phyloP scores from a whole-genome alignment of 2,113 vertebrate genomes.

The Falcunculus frontatus region DNA sequence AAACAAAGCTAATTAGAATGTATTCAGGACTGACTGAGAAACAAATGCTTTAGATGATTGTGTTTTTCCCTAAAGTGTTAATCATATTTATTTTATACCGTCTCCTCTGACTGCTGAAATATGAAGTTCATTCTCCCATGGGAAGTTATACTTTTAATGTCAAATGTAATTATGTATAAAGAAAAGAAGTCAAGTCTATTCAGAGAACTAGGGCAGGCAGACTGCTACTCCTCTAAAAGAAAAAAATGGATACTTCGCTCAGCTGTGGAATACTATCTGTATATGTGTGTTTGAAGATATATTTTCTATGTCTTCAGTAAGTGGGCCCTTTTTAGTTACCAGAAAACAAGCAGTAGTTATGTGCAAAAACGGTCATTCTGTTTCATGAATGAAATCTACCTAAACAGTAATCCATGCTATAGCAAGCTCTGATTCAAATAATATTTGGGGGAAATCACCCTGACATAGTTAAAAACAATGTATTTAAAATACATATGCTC shows the following conservation, averaged over 20 bases:
- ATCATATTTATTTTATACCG: slow-evolving; percentile 6
- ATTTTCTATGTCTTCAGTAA: background rate
- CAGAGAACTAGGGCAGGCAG: background rate
- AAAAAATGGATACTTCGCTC: background rate
- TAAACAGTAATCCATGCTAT: background rate
- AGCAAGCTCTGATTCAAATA: background rate
- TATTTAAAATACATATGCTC: background rate
- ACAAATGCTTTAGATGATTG: background rate
- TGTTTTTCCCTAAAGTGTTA: background rate
- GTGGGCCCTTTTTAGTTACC: background rate
- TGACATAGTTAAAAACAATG: background rate
- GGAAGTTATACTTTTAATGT: slow-evolving; percentile 24
- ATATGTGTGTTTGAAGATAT: background rate
- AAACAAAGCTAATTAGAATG: background rate
- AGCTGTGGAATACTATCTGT: background rate
- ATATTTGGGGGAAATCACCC: background rate
- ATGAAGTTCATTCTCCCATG: slow-evolving; percentile 8
- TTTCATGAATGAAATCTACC: background rate
- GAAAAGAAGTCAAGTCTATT: slow-evolving; percentile 12
- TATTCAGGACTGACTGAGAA: background rate
- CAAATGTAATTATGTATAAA: slow-evolving; percentile 28
- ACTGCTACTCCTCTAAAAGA: background rate
- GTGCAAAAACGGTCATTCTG: background rate
- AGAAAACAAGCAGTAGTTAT: background rate
- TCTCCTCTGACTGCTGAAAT: background rate